Base-by-base conservation (phyloP, 1,140 invertebrate genomes). In the Holotrichia oblita region DNA sequence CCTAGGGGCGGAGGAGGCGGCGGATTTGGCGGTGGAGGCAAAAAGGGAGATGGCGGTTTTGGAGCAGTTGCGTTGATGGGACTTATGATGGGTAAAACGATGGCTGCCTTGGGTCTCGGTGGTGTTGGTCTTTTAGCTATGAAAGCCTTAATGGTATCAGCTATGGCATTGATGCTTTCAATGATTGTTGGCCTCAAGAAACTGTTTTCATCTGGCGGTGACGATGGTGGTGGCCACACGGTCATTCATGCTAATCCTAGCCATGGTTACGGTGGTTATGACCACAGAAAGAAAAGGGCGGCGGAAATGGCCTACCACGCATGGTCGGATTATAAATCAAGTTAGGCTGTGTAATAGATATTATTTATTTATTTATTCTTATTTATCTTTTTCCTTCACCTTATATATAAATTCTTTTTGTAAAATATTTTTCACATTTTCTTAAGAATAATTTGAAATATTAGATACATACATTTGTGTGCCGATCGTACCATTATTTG, bases 161-260 rank as follows among this genome's bases (percentile, higher is more conserved):
- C 92, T 6, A 82, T 94, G 73, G 94, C 94, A 0, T 84, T 95
- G 24, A 91, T 94, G 91, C 87, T 94, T 69, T 93, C 93, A 20
- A 87, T 92, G 6, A 90, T 94, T 44, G 88, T 94, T 2, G 93
- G 93, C 7, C 87, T 93, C 6, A 94, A 94, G 87, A 93, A 94
- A 73, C 85, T 93, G 14, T 85, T 91, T 0, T 89, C 91, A 17
- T 87, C 87, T n/a, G 88, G 89, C 22, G 88, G 91, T 34, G 91
- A 93, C 40, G 89, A 87, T 9, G 86, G 91, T 8, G 87, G 91
- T 64, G 90, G 91, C 14, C 92, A 93, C 82, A 92, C 92, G 80
- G 92, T 93, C 6, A 84, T 84, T n/a, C 91, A 93, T 42, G 93
- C 93, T 82, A 76, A 42, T 91, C 90, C 7, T 24, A 79, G 82